Conservation (phyloP, 2,888 invertebrate genomes). For the Sphecodes monilicornis region DNA sequence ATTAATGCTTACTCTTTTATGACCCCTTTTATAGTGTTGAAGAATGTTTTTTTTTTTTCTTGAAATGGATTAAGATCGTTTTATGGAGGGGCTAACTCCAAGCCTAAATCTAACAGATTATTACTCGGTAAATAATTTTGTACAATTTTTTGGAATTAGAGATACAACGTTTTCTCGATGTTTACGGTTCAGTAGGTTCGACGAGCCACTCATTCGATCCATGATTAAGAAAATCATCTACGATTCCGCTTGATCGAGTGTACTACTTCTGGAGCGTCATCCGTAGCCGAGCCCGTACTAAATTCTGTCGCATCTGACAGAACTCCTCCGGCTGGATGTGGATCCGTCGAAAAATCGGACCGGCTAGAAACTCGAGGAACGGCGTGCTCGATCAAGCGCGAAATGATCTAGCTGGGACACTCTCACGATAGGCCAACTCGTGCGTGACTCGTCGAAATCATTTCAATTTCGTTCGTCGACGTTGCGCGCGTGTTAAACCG, state of each 20-base stretch:
- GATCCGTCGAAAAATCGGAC: constrained; percentile 35
- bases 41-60: no score
- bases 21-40: no score
- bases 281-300: not conserved
- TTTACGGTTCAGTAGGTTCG: not conserved
- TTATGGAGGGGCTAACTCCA: no score
- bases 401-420: constrained; percentile 53
- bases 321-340: not conserved
- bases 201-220: not conserved
- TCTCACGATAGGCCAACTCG: constrained; percentile 65
- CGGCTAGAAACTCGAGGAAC: constrained; percentile 28
- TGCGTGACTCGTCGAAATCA: constrained; percentile 75
- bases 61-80: no score
- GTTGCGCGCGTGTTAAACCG: constrained; percentile 22
- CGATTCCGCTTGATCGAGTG: not conserved
- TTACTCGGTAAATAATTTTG: no score
- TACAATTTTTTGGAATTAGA: not conserved
- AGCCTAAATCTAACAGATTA: no score
- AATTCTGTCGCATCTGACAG: not conserved
- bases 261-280: not conserved
- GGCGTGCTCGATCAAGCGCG: constrained; percentile 66
- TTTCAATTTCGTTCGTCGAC: constrained; percentile 74
- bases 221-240: not conserved
- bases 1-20: no score
- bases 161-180: not conserved